Evolutionary conservation across 1,140 invertebrate genomes (phyloP).

Genomic region (Zaprionus ghesquierei): DNA sequence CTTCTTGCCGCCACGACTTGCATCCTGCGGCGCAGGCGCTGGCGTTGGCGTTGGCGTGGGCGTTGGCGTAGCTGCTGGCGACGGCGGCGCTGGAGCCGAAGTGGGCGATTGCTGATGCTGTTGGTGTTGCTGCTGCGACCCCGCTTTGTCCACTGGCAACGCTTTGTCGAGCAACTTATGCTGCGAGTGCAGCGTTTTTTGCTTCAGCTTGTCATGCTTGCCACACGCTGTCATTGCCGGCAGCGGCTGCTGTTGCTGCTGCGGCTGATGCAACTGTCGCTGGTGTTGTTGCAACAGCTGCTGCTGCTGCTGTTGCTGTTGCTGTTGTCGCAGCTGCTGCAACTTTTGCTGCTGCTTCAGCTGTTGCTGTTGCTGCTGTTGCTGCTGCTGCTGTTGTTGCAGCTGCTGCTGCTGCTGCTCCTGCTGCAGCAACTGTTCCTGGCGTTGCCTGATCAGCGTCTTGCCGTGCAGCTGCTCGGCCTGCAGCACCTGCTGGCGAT

Average conservation of each 20-base stretch:
- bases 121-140: neutral
- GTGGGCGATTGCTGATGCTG: neutral
- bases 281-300: neutral
- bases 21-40: too few relatives aligned
- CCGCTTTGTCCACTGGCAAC: neutral
- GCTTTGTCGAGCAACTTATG: neutral
- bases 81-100: too few relatives aligned
- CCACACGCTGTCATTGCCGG: too few relatives aligned
- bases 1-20: too few relatives aligned
- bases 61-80: too few relatives aligned
- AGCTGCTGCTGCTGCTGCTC: neutral
- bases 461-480: slow-evolving; percentile 34
- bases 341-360: neutral
- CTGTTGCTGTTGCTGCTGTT: neutral
- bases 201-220: neutral
- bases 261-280: slow-evolving; percentile 2
- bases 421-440: neutral
- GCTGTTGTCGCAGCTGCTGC: neutral
- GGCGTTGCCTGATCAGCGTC: neutral
- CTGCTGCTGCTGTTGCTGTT: neutral
- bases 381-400: neutral
- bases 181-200: neutral
- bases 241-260: neutral
- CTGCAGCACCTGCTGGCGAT: slow-evolving; percentile 40
- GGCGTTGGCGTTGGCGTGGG: neutral